Conservation (phyloP, 2,888 invertebrate species). For the Platycnemis pennipes region DNA sequence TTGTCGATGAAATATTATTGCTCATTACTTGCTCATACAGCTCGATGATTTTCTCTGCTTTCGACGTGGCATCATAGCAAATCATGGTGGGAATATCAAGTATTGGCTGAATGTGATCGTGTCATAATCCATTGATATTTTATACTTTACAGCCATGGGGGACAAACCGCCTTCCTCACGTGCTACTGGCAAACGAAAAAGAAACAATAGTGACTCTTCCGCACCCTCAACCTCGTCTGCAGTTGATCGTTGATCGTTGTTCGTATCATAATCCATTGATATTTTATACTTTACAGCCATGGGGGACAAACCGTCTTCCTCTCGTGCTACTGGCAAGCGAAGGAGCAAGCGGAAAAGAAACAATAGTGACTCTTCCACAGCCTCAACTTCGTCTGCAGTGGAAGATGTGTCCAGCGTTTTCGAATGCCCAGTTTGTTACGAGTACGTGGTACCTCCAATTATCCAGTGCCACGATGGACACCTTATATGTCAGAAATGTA, state of each 20-base stretch:
- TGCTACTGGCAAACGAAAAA: too few species aligned
- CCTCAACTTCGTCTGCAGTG: slow-evolving; percentile 81
- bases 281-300: background rate
- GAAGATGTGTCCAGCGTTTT: slow-evolving; percentile 95
- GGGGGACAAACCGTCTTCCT: background rate
- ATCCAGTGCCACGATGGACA: slow-evolving; percentile 99
- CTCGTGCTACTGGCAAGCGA: slow-evolving; percentile 30
- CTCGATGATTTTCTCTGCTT: background rate
- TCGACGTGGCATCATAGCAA: too few species aligned
- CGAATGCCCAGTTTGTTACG: slow-evolving; percentile 99
- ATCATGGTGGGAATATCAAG: background rate
- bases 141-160: too few species aligned
- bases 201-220: too few species aligned
- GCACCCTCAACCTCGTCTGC: too few species aligned
- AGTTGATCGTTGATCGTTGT: too few species aligned
- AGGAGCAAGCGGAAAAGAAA: slow-evolving; percentile 40
- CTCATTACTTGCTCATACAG: too few species aligned
- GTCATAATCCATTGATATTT: too few species aligned
- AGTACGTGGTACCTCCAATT: slow-evolving; percentile 99
- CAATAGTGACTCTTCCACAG: slow-evolving; percentile 36
- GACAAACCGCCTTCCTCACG: too few species aligned
- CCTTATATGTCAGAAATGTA: slow-evolving; percentile 97
- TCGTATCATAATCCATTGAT: background rate
- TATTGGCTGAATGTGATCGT: background rate
- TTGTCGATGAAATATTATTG: too few species aligned